Conservation (phyloP, 92 coral and sea anemone species). For the Heliopora coerulea region DNA sequence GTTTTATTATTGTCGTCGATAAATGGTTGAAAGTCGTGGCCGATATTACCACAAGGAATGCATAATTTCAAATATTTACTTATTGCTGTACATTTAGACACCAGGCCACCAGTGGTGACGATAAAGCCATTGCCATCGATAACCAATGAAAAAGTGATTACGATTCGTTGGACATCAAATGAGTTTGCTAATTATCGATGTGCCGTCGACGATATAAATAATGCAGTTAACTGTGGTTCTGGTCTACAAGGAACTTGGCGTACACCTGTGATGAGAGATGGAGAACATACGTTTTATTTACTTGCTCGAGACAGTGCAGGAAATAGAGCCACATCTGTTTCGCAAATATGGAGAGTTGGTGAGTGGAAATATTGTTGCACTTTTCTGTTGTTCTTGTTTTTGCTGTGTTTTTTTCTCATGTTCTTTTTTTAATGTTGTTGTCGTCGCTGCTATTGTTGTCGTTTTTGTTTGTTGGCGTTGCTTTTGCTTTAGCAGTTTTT, state of each 20-base stretch:
- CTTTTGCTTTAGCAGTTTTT: not conserved
- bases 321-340: not conserved
- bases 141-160: constrained; percentile 1
- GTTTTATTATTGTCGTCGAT: not conserved
- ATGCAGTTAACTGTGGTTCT: constrained; percentile 8
- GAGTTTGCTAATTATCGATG: constrained; percentile 20
- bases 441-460: not conserved
- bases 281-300: not conserved
- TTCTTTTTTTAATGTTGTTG: not conserved
- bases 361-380: too few species aligned
- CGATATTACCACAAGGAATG: too few species aligned
- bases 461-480: not conserved
- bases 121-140: not conserved
- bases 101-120: constrained; percentile 1
- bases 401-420: too few species aligned
- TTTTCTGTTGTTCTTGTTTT: too few species aligned
- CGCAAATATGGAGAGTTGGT: constrained; percentile 25
- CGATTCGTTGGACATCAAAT: constrained; percentile 16
- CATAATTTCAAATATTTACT: too few species aligned
- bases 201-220: not conserved
- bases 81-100: not conserved
- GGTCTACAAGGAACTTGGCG: constrained; percentile 7
- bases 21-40: too few species aligned
- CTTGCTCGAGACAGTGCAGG: constrained; percentile 15
- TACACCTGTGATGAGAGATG: constrained; percentile 2